Evolutionary conservation across 2,113 vertebrate genomes (phyloP), one percentile per base, ranked within the genome.

Genomic region (Pteronura brasiliensis): DNA sequence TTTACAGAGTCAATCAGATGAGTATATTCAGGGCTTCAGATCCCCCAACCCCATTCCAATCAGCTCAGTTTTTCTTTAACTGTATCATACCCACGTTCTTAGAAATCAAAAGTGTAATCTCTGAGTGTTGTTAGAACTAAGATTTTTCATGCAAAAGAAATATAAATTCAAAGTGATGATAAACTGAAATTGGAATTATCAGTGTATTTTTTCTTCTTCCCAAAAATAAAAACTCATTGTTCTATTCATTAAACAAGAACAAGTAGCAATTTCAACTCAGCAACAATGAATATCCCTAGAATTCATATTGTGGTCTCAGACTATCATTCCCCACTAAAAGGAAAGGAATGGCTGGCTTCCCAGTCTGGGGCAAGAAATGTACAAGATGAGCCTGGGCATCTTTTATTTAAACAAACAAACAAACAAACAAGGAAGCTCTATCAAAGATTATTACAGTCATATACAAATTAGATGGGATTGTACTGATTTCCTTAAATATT

Each of bases 221-320:
- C 31, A 59, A 95, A 96, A 96, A 18, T 90, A 83, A 92, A 96
- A 90, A 82, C 83, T 42, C 31, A 86, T 8, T 86, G 65, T 25
- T 59, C 59, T 67, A 67, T 36, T 90, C 59, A 96, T n/a, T 82
- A 69, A 94, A 96, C 52, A 93, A 65, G 27, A 52, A 84, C 44
- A 91, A 95, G 76, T 80, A 97, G 86, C 39, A 95, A 96, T 80
- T 93, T 42, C 55, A 97, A 52, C 55, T 42, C 34, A 83, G n/a
- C 29, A 80, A 61, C 61, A 92, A 59, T 52, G n/a, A 77, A 15
- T 72, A 87, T 34, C 94, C 20, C 44, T 44, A 57, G 11, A 20
- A 90, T 65, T 20, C 44, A 52, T n/a, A 83, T 7, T 83, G 44
- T 34, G 36, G 15, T 47, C 49, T 79, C 47, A 85, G 31, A 67